Evolutionary conservation across 2,113 vertebrate species (phyloP).

Genomic region (Alouatta palliata): DNA sequence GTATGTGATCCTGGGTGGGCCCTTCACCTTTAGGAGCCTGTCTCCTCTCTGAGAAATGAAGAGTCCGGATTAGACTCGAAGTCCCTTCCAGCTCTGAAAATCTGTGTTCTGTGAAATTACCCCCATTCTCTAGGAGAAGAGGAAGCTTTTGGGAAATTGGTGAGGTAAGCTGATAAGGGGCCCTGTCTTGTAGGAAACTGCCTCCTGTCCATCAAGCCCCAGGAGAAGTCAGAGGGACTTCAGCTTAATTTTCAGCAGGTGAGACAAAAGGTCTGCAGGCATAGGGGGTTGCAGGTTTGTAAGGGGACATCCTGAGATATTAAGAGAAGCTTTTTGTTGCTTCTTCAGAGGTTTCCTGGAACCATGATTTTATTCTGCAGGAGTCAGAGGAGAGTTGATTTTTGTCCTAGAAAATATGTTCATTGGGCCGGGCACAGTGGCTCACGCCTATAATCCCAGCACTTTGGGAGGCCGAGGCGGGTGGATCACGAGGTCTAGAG

Average conservation of each 20-base stretch:
- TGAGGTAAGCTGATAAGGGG: not conserved
- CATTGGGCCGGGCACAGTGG: not conserved
- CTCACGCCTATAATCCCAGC: too few relatives aligned
- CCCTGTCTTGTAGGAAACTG: conserved; percentile 88
- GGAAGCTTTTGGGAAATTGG: not conserved
- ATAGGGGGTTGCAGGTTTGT: not conserved
- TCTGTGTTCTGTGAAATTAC: not conserved
- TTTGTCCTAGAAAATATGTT: conserved; percentile 32
- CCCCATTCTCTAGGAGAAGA: not conserved
- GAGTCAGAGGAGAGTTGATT: not conserved
- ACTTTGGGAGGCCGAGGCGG: too few relatives aligned
- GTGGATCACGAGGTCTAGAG: too few relatives aligned
- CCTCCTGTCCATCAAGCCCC: conserved; percentile 91
- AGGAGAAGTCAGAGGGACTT: conserved; percentile 90
- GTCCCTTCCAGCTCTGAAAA: not conserved
- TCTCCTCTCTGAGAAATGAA: conserved; percentile 13
- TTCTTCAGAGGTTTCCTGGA: not conserved
- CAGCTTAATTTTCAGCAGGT: conserved; percentile 99
- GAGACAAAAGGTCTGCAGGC: conserved; percentile 27
- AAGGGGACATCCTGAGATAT: not conserved
- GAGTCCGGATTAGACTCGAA: not conserved
- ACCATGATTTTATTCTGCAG: not conserved
- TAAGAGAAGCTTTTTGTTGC: not conserved
- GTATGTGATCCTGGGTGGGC: not conserved
- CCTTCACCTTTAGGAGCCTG: not conserved